These are phyloP conservation scores for Drosophila paulistorum DNA, from an alignment of 1,140 invertebrate genomes.

Conservation along the genomic window DNA sequence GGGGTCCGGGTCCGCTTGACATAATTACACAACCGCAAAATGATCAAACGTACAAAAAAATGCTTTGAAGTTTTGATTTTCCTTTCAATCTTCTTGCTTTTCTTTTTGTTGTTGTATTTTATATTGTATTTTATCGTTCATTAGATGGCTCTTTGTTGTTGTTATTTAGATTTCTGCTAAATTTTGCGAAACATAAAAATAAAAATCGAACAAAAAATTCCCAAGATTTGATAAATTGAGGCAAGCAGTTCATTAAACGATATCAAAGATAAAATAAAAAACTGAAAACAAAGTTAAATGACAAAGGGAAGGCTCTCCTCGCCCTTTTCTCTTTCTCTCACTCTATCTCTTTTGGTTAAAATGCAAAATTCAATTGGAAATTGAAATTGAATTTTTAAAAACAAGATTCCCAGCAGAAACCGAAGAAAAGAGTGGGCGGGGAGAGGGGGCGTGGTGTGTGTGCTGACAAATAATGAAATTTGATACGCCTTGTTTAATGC, in stretches of 20 bases:
- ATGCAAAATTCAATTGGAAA: conserved; percentile 75
- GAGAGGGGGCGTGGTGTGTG: conserved; percentile 8
- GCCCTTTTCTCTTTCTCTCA: too few relatives aligned
- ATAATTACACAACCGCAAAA: conserved; percentile 6
- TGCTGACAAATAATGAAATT: conserved; percentile 82
- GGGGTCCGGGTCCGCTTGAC: too few relatives aligned
- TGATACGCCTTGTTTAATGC: conserved; percentile 83
- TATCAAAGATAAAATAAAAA: conserved; percentile 54
- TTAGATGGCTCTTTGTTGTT: conserved; percentile 30
- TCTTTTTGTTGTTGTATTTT: background rate
- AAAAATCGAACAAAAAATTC: conserved; percentile 31
- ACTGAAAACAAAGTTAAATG: conserved; percentile 55
- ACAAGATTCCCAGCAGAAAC: too few relatives aligned
- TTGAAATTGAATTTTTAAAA: conserved; percentile 72
- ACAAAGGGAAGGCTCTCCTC: conserved; percentile 60
- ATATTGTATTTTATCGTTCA: conserved; percentile 25
- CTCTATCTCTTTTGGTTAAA: conserved; percentile 17
- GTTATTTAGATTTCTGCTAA: conserved; percentile 66
- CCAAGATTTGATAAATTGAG: conserved; percentile 67
- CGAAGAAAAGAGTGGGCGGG: background rate
- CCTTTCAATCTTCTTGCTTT: background rate
- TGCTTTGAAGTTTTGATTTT: conserved; percentile 15
- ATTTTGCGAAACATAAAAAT: conserved; percentile 49
- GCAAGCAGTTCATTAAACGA: conserved; percentile 74
- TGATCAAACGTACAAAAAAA: background rate